These are phyloP conservation scores for Ephydatia muelleri DNA, from an alignment of 37 sponge, comb jelly and placozoan species.

Conservation along the genomic window DNA sequence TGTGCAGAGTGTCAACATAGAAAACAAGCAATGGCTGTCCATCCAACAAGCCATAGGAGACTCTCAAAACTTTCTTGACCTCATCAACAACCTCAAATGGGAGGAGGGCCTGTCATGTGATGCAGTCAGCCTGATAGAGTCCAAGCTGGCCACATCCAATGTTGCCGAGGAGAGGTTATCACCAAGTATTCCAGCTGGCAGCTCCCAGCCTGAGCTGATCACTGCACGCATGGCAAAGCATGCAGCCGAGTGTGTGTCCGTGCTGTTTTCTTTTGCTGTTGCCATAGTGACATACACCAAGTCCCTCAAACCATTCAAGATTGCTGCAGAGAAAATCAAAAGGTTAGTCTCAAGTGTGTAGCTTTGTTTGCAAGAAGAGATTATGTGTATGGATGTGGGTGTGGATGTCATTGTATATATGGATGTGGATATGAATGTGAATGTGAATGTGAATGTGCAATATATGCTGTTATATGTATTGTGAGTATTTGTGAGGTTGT, in stretches of 20 bases:
- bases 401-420: no score
- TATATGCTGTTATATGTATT: background rate
- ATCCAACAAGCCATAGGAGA: constrained; percentile 82
- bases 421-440: background rate
- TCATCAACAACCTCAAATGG: constrained; percentile 69
- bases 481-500: background rate
- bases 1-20: constrained; percentile 6
- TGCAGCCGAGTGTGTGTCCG: constrained; percentile 75
- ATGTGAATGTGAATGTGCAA: background rate
- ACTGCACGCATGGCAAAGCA: constrained; percentile 62
- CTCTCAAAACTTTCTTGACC: constrained; percentile 82
- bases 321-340: constrained; percentile 32
- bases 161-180: no score
- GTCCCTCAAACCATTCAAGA: constrained; percentile 30
- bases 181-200: background rate
- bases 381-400: no score
- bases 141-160: constrained; percentile 30
- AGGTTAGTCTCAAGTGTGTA: constrained; percentile 16
- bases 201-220: constrained; percentile 20
- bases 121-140: constrained; percentile 57
- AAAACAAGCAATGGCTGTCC: constrained; percentile 65
- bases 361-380: no score
- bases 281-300: constrained; percentile 61
- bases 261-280: constrained; percentile 66
- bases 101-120: constrained; percentile 71